These are phyloP conservation scores for Drosophila anomalata DNA, from an alignment of 2,888 invertebrate species.

Conservation along the genomic window DNA sequence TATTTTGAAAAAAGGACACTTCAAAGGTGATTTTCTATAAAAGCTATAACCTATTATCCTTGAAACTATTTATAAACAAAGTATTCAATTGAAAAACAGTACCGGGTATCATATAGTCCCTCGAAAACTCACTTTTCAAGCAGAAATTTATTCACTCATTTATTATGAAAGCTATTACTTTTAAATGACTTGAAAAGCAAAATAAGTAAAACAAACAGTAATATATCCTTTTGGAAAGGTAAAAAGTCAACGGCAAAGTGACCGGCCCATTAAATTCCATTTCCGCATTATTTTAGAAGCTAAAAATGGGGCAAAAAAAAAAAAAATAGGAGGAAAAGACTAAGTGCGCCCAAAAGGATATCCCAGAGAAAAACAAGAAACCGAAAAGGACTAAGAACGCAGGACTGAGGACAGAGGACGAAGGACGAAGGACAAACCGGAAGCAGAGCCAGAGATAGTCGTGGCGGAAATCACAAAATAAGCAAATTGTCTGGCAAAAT, in stretches of 20 bases:
- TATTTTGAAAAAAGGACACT: too few relatives aligned
- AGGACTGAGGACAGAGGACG: constrained; percentile 8
- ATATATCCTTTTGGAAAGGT: background rate
- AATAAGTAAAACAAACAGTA: background rate
- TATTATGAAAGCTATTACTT: constrained; percentile 67
- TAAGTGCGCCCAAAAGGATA: constrained; percentile 52
- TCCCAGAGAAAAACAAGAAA: constrained; percentile 3
- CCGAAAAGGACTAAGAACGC: constrained; percentile 9
- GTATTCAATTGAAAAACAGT: too few relatives aligned
- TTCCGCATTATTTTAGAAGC: constrained; percentile 6
- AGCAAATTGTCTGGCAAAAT: constrained; percentile 84
- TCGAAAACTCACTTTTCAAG: too few relatives aligned
- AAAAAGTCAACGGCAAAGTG: background rate
- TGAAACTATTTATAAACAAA: too few relatives aligned
- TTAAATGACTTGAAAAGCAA: constrained; percentile 1
- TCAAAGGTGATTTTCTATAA: too few relatives aligned
- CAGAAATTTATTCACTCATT: constrained; percentile 31
- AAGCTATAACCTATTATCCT: too few relatives aligned
- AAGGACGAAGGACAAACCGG: constrained; percentile 66
- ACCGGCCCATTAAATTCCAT: constrained; percentile 10
- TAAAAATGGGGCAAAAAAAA: constrained; percentile 21
- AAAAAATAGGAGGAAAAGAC: constrained; percentile 1
- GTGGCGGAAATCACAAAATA: constrained; percentile 83
- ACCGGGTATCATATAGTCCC: too few relatives aligned
- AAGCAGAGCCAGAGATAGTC: constrained; percentile 51